Evolutionary conservation across 2,797 vertebrate species (phyloP).

Genomic region (Agapornis canus): DNA sequence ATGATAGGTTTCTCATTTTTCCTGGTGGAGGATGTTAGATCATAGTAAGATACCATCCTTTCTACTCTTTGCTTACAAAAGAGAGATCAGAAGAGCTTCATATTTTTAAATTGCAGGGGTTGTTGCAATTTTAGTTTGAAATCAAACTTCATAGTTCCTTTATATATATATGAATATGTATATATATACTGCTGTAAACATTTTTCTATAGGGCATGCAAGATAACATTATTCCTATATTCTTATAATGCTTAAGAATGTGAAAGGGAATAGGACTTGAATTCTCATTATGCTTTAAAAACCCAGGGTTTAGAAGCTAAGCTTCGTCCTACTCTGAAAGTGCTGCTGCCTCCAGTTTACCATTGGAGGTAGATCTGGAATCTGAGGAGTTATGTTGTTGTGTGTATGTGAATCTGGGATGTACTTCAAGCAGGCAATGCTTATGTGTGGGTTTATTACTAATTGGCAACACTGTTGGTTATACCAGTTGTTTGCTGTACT

Average conservation of each 20-base stretch:
- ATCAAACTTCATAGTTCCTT: neutral
- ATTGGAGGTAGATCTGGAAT: neutral
- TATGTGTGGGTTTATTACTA: neutral
- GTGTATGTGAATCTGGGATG: neutral
- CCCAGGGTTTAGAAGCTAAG: neutral
- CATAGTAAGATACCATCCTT: neutral
- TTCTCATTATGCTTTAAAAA: neutral
- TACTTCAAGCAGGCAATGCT: neutral
- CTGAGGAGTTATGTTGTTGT: neutral
- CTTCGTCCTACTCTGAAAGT: neutral
- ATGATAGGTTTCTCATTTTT: neutral
- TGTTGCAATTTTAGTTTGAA: constrained; percentile 10
- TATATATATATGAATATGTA: neutral
- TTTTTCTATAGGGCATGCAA: neutral
- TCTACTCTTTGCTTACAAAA: neutral
- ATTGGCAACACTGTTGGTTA: neutral
- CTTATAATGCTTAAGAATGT: neutral
- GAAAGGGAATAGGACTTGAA: constrained; percentile 43
- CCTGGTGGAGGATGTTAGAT: neutral
- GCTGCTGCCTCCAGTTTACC: neutral
- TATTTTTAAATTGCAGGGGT: neutral
- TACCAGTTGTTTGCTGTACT: neutral
- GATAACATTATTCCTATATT: neutral
- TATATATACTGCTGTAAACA: neutral
- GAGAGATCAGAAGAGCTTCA: neutral